Evolutionary conservation across 2,888 invertebrate species (phyloP).

Genomic region (Kryphioiulus occultus): DNA sequence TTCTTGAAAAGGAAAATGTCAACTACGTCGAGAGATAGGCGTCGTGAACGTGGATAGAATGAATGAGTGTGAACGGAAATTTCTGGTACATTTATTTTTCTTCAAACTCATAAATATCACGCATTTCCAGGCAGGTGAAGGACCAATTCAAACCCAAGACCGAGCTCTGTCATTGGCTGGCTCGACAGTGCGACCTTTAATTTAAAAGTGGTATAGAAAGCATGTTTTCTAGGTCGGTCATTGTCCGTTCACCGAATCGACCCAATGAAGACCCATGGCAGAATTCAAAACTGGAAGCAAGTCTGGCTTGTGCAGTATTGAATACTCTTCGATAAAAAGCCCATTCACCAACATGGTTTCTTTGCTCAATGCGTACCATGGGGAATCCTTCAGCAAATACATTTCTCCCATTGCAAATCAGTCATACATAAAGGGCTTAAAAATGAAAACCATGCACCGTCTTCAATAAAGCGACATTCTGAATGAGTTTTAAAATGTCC

Average conservation of each 20-base stretch:
- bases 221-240: constrained; percentile 35
- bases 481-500: background rate
- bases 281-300: background rate
- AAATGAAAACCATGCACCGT: no score
- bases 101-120: background rate
- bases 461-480: background rate
- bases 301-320: background rate
- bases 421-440: background rate
- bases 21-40: background rate
- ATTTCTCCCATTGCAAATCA: background rate
- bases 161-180: background rate
- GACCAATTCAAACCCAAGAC: background rate
- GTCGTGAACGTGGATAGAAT: background rate
- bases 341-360: constrained; percentile 29
- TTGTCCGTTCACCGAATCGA: constrained; percentile 32
- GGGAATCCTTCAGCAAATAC: background rate
- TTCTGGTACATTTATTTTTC: background rate
- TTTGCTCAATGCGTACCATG: background rate
- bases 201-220: background rate
- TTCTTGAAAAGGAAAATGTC: background rate
- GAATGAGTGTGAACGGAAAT: background rate
- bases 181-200: background rate
- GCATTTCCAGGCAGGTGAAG: background rate
- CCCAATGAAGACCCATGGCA: background rate
- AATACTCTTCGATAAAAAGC: background rate